A percentile compares a stretch with the other conserved stretches of the same genome.
Conservation (phyloP, 2,888 invertebrate species). For the Cryptus armator region DNA sequence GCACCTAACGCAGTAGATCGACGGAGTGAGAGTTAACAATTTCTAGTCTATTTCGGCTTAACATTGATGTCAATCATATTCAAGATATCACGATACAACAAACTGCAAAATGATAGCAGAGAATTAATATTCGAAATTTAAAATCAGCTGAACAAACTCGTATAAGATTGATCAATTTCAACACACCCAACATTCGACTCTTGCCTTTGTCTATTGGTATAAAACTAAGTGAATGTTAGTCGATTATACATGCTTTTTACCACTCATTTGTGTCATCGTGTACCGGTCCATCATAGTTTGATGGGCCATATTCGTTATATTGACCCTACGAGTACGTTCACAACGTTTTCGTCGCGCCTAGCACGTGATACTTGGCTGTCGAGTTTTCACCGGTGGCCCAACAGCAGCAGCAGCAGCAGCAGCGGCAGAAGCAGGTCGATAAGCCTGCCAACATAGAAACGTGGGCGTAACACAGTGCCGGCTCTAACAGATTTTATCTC, state of each 20-base stretch:
- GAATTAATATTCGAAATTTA: not conserved
- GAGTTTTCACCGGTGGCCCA: conserved; percentile 51
- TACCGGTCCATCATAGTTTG: not conserved
- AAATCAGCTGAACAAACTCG: not conserved
- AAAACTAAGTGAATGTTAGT: not conserved
- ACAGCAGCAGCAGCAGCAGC: conserved; percentile 58
- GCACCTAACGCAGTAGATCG: too few relatives aligned
- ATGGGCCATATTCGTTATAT: not conserved
- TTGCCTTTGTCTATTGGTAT: not conserved
- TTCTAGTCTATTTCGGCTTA: too few relatives aligned
- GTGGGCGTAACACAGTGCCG: conserved; percentile 63
- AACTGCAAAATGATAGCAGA: not conserved
- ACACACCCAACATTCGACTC: not conserved
- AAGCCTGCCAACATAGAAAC: conserved; percentile 64
- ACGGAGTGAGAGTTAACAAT: too few relatives aligned
- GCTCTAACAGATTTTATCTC: conserved; percentile 70
- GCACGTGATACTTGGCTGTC: conserved; percentile 44
- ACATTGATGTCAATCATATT: too few relatives aligned
- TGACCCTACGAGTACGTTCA: conserved; percentile 19
- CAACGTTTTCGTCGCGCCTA: conserved; percentile 29
- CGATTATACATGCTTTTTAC: not conserved
- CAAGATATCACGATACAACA: too few relatives aligned
- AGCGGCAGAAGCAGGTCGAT: conserved; percentile 64
- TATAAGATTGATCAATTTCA: not conserved
- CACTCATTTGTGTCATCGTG: not conserved